Base-by-base conservation (phyloP, 1,140 invertebrate species). In the Caenorhabditis tropicalis region DNA sequence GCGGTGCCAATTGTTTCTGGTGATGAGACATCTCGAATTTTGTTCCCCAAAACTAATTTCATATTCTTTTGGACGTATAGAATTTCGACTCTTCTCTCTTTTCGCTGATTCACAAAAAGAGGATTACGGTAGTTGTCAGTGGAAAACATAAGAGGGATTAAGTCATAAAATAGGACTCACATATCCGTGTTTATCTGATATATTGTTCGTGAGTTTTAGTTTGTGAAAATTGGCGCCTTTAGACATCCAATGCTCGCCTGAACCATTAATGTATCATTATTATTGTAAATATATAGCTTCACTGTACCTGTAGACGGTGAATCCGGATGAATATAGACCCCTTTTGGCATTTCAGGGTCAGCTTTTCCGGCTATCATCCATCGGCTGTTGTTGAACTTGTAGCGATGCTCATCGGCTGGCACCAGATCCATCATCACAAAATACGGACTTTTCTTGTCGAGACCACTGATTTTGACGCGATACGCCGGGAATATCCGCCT, bases 401-500 rank as follows among this genome's bases (percentile, higher is more conserved):
- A 99, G 92, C 97, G 94, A 92, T 98, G 98, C 88, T 98, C 96
- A 89, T 99, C 97, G 33, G 96, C 95, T 4, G 88, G 88, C 12
- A 98, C 95, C 90, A 99, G 98, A 92, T 98, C 97, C 94, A 99
- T 97, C 93, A 99, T 86, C 29, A 91, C 79, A 56, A 87, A 95
- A 91, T 98, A 99, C 82, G 98, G 96, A 0, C 95, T 94, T 85
- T 94, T 94, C 2, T 95, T 94, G 92, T 98, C 96, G 87, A 99
- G 92, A 0, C 97, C 97, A 84, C 94, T 95, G 0, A 99, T 92
- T 43, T 95, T 93, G 9, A 95, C 94, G 93, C 95, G 94, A 92
- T 98, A 96, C 1, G 96, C 98, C 0, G 97, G 97, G 92, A 99
- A 99, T 96, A 99, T 98, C 80, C 97, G 93, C 85, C 97, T 94